Evolutionary conservation across 2,888 invertebrate genomes (phyloP).

Genomic region (Xiphydria camelus): DNA sequence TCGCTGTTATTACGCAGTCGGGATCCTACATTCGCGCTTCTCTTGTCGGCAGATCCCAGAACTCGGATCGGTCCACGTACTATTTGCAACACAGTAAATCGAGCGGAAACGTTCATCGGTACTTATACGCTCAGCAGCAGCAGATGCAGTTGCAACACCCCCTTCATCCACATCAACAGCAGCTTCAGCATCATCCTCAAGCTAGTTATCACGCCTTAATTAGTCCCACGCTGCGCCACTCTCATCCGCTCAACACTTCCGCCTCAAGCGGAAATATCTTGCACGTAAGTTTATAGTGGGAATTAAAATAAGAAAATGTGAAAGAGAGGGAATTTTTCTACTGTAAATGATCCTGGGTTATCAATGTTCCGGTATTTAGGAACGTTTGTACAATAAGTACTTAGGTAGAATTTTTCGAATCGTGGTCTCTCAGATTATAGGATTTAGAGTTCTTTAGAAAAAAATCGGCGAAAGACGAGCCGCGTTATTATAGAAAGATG

Average conservation of each 20-base stretch:
- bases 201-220: slow-evolving; percentile 31
- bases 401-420: too few relatives aligned
- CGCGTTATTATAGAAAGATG: too few relatives aligned
- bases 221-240: slow-evolving; percentile 36
- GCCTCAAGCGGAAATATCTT: slow-evolving; percentile 68
- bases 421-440: too few relatives aligned
- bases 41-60: slow-evolving; percentile 47
- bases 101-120: slow-evolving; percentile 66
- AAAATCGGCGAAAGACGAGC: too few relatives aligned
- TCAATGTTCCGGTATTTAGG: neutral
- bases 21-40: too few relatives aligned
- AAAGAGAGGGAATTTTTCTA: neutral
- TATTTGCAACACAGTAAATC: slow-evolving; percentile 72
- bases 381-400: too few relatives aligned
- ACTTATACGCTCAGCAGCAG: slow-evolving; percentile 62
- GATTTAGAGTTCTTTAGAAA: too few relatives aligned
- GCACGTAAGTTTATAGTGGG: slow-evolving; percentile 55
- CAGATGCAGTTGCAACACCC: slow-evolving; percentile 60
- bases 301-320: neutral
- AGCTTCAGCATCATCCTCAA: slow-evolving; percentile 40
- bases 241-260: slow-evolving; percentile 57
- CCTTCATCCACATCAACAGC: slow-evolving; percentile 59
- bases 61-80: slow-evolving; percentile 46
- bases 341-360: neutral
- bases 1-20: slow-evolving; percentile 9